phyloP scores from a whole-genome alignment of 2,888 invertebrate species.

The Cheilosia variabilis region DNA sequence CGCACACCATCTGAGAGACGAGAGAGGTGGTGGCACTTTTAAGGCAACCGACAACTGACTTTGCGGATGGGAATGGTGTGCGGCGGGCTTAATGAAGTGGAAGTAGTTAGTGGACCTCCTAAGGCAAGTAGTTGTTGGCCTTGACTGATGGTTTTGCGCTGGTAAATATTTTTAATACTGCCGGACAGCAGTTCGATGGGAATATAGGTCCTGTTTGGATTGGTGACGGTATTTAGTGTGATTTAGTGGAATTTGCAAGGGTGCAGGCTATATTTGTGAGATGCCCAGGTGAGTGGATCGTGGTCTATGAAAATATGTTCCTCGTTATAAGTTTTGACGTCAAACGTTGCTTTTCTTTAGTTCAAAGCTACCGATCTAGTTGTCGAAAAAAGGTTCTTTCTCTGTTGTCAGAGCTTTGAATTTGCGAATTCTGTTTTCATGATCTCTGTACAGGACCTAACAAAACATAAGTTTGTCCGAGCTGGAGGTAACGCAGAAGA shows the following conservation, averaged over 20 bases:
- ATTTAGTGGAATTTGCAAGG: not conserved
- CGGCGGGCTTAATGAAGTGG: conserved; percentile 17
- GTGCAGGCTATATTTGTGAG: not conserved
- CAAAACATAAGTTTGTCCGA: too few species aligned
- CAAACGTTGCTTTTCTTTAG: too few species aligned
- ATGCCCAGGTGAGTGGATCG: too few species aligned
- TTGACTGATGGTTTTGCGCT: conserved; percentile 47
- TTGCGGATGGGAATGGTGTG: not conserved
- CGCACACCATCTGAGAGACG: not conserved
- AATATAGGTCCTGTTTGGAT: conserved; percentile 27
- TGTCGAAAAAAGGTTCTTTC: too few species aligned
- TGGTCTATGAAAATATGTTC: too few species aligned
- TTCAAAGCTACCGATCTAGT: too few species aligned
- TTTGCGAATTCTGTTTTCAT: too few species aligned
- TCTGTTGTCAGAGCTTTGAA: too few species aligned
- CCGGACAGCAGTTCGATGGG: conserved; percentile 2
- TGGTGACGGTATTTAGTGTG: not conserved
- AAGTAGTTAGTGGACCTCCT: conserved; percentile 23
- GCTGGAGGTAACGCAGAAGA: too few species aligned
- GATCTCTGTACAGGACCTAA: too few species aligned
- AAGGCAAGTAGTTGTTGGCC: conserved; percentile 53
- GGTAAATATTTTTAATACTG: not conserved
- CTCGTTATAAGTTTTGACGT: too few species aligned
- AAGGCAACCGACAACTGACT: not conserved
- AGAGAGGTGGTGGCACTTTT: not conserved